A percentile compares a stretch with the other conserved stretches of the same genome.
Conservation (phyloP, 2,113 vertebrate species). For the Penelope pileata region DNA sequence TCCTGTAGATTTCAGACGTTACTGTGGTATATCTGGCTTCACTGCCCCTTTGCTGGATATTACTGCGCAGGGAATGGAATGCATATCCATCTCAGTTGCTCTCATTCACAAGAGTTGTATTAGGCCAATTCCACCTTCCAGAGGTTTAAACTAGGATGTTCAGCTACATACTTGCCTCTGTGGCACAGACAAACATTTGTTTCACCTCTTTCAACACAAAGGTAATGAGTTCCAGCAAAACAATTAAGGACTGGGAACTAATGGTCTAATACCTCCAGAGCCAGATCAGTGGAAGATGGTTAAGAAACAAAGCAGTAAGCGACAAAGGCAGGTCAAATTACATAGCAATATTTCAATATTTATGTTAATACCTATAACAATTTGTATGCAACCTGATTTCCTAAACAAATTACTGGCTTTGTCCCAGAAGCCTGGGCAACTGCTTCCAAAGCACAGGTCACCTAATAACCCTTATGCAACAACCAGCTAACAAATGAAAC, state of each 20-base stretch:
- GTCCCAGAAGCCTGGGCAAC: not conserved
- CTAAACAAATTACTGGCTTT: not conserved
- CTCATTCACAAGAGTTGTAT: not conserved
- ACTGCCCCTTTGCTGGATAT: not conserved
- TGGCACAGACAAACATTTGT: not conserved
- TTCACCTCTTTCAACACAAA: not conserved
- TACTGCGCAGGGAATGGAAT: not conserved
- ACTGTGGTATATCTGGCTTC: not conserved
- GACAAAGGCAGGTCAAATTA: not conserved
- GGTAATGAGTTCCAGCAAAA: not conserved
- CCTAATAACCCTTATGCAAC: not conserved
- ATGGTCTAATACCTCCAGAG: not conserved
- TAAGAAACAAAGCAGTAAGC: not conserved
- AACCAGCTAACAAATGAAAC: not conserved
- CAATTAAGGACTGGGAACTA: not conserved
- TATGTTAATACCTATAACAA: not conserved
- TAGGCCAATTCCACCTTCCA: not conserved
- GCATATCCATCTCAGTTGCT: not conserved
- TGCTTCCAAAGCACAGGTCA: not conserved
- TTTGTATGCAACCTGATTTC: not conserved
- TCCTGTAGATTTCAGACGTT: not conserved
- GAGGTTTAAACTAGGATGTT: not conserved
- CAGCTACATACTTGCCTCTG: not conserved
- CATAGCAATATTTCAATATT: not conserved
- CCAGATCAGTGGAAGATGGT: not conserved